phyloP scores from a whole-genome alignment of 2,113 vertebrate species.

The Rissa tridactyla region DNA sequence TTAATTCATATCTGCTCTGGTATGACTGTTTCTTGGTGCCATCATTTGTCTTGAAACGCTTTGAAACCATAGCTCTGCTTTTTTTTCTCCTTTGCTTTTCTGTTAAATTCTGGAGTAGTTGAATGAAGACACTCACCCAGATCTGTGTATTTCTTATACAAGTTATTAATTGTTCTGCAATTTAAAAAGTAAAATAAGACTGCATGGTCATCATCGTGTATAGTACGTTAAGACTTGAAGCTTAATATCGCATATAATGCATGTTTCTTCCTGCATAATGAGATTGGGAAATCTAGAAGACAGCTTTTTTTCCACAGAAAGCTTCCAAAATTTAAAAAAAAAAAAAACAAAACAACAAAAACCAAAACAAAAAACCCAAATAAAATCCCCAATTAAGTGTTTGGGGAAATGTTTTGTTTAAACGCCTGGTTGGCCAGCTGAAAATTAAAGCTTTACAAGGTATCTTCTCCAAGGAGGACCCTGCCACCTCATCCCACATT shows the following conservation, averaged over 20 bases:
- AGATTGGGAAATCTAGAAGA: background rate
- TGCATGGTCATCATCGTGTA: background rate
- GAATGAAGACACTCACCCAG: background rate
- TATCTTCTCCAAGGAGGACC: background rate
- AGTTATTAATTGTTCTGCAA: background rate
- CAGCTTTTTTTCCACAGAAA: background rate
- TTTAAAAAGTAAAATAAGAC: background rate
- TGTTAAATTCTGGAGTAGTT: background rate
- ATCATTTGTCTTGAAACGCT: background rate
- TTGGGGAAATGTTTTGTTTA: background rate
- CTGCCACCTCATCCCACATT: background rate
- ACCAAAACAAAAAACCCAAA: too few species aligned
- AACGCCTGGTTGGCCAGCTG: background rate
- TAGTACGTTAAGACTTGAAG: background rate
- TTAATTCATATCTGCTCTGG: background rate
- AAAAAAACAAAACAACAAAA: background rate
- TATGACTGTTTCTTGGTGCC: background rate
- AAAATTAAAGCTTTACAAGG: background rate
- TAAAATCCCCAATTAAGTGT: background rate
- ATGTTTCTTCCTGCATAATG: background rate
- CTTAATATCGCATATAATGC: background rate
- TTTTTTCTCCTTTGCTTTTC: background rate
- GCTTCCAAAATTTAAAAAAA: background rate
- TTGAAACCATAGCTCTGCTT: background rate
- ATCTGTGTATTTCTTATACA: background rate